Evolutionary conservation across 2,888 invertebrate species (phyloP), one percentile per base, ranked within the genome.

Genomic region (Leptopilina myrica): DNA sequence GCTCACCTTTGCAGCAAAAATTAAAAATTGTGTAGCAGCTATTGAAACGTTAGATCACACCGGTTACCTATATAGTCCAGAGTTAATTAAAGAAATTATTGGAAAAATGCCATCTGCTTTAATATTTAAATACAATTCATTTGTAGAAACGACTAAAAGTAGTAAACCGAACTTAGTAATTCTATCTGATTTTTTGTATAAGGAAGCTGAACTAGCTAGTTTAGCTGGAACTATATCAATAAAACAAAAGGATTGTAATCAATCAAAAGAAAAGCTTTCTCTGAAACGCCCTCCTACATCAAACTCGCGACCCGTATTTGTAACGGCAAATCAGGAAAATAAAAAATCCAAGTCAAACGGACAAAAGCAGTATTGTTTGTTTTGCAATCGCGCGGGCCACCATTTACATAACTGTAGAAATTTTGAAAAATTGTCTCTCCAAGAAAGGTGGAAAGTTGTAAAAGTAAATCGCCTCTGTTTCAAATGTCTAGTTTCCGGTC

Each of bases 1-100:
- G 6, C 14, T 59, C 3, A 59, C 59, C 59, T 59, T 59, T n/a
- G 59, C 59, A 3, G 59, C 59, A 4, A 59, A 59, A 59, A 15
- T 59, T n/a, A 14, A 15, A 59, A 59, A 59, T n/a, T 59, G 59
- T 9, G 77, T 78, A 0, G 62, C 75, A 5, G 78, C 78, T 7
- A 64, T 80, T 5, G 53, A 77, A 53, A 40, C 80, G 6, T 8
- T 78, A 14, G 26, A 56, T 14, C 75, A 77, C 12, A 40, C 59
- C 8, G 80, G 80, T 7, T 80, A 80, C n/a, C 33, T 80, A 43
- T 64, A 80, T 56, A 80, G 76, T 43, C 77, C 80, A 1, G 78
- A 80, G 7, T 49, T 80, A 15, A 26, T 40, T 20, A n/a, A 73
- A 12, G 77, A 78, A 11, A 75, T 80, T 26, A 12, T 75, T 2